Percentiles rank a stretch among this genome's conserved stretches.
phyloP scores from a whole-genome alignment of 2,113 vertebrate species.

The Nesospiza acunhae region DNA sequence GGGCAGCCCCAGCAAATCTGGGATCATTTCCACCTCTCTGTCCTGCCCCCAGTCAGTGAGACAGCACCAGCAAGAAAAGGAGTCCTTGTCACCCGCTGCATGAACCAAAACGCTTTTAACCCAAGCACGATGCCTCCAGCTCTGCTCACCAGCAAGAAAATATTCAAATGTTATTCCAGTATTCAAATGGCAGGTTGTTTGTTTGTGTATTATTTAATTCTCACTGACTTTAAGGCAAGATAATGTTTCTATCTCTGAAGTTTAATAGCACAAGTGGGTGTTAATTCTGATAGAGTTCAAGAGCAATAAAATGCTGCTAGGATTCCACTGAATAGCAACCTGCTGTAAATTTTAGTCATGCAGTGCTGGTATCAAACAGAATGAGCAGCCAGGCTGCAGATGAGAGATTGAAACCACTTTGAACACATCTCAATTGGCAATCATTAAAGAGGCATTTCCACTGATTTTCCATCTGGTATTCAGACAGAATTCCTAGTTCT shows the following conservation, averaged over 20 bases:
- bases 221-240: background rate
- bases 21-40: background rate
- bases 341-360: slow-evolving; percentile 31
- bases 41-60: background rate
- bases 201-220: slow-evolving; percentile 44
- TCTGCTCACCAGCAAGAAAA: background rate
- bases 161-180: background rate
- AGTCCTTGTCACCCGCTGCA: background rate
- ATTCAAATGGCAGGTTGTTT: background rate
- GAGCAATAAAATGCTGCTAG: slow-evolving; percentile 9
- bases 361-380: slow-evolving; percentile 29
- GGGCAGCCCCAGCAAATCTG: background rate
- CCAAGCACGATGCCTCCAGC: background rate
- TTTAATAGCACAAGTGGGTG: slow-evolving; percentile 32
- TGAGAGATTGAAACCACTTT: slow-evolving; percentile 41
- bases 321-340: slow-evolving; percentile 47
- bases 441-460: slow-evolving; percentile 54
- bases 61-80: background rate
- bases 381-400: slow-evolving; percentile 44
- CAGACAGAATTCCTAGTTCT: slow-evolving; percentile 51
- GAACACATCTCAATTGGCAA: slow-evolving; percentile 56
- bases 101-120: background rate
- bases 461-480: slow-evolving; percentile 55
- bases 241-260: slow-evolving; percentile 27
- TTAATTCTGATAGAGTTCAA: slow-evolving; percentile 45